Percentiles rank a stretch among this genome's conserved stretches.
Conservation (phyloP, 2,113 vertebrate species). For the Pomatorhinus ruficollis region DNA sequence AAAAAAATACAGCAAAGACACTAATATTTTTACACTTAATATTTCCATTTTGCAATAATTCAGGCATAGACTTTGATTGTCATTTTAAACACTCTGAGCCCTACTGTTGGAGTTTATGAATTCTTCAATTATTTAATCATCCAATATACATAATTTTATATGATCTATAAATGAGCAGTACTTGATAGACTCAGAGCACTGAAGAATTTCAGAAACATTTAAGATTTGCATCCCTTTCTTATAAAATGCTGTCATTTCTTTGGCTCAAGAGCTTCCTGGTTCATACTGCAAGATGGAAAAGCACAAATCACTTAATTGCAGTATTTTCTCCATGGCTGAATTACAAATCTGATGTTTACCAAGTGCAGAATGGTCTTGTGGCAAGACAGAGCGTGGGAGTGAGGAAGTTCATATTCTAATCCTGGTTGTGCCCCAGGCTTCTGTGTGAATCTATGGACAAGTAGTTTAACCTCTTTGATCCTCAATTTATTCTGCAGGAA, state of each 20-base stretch:
- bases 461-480: conserved; percentile 27
- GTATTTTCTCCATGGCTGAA: neutral
- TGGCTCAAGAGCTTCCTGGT: neutral
- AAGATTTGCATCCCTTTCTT: neutral
- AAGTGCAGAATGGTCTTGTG: neutral
- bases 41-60: neutral
- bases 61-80: neutral
- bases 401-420: neutral
- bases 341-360: neutral
- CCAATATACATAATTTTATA: neutral
- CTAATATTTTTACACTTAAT: neutral
- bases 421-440: neutral
- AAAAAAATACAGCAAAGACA: neutral
- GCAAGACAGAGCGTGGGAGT: neutral
- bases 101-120: neutral
- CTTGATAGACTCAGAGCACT: neutral
- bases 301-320: neutral
- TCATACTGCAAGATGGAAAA: neutral
- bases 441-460: neutral
- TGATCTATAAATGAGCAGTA: neutral
- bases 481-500: conserved; percentile 50
- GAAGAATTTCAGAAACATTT: neutral
- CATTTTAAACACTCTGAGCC: neutral
- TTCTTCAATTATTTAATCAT: neutral
- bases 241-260: neutral